Base-by-base conservation (phyloP, 2,113 vertebrate genomes). In the Chunga burmeisteri region DNA sequence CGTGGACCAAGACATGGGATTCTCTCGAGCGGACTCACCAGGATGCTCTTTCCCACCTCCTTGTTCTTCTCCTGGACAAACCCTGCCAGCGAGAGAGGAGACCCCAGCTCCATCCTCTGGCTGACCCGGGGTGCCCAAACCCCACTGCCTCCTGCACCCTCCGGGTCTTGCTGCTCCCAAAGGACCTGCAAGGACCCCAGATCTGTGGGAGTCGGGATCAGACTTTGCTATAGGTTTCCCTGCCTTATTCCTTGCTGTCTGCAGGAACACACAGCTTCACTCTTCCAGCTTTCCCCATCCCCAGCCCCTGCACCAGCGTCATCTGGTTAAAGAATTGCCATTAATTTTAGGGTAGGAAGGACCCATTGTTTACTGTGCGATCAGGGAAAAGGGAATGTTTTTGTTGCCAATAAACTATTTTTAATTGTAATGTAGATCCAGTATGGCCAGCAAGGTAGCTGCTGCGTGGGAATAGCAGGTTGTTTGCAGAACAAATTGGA, bases 381-480 rank as follows among this genome's bases (percentile, higher is more conserved):
- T 53, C 8, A 2, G 84, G 89, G 91, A 87, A 96, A 89, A 91
- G 70, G 93, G 94, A 91, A 80, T 3, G 34, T 11, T 72, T 82
- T 36, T 81, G 94, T 50, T 93, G 96, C 95, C 95, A 96, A 91
- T 71, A 53, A 79, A 36, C 91, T 97, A 94, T 97, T 97, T 96
- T 96, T 95, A 96, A 68, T 85, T 34, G 40, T 87, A 38, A 95
- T 56, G 83, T 27, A 72, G 83, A 91, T 93, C 66, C 94, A 81
- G 70, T 3, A 46, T 27, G 91, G 91, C 44, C 91, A 65, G 85
- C 9, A 3, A 90, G 34, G 83, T 30, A 53, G 58, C 66, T 25
- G 77, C 83, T 16, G 77, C 1, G 25, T 82, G 81, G 78, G 91
- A 91, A 61, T 0, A 53, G 58, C 88, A 55, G 78, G 81, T 34